Evolutionary conservation across 1,140 invertebrate species (phyloP), one percentile per base, ranked within the genome.

Genomic region (Nylanderia fulva): DNA sequence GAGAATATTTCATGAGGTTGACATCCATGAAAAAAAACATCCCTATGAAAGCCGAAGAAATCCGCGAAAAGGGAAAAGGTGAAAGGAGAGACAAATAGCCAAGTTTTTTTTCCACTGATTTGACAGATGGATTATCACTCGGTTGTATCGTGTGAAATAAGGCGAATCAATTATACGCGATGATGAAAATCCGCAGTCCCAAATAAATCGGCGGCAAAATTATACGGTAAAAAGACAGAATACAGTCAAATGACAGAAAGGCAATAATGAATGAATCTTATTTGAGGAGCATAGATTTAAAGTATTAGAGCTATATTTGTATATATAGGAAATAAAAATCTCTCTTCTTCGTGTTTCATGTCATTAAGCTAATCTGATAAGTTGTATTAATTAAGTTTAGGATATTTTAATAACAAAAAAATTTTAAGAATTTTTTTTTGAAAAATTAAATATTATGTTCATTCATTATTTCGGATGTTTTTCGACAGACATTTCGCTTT

Each of bases 21-120:
- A 60, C 66, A 52, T 24, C 24, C 58, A 66, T 66, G 83, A 85
- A 58, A 77, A n/a, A n/a, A 85, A 77, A 66, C 33, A 79, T 48
- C 11, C 42, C 13, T 29, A 39, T 21, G 52, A 15, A 24, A 68
- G n/a, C 36, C 8, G 27, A 13, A 48, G 15, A 15, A 15, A 48
- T 15, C 9, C 2, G 42, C 11, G 29, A 3, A 3, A 13, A 1
- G 36, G 36, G n/a, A 11, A 5, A 3, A 15, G 15, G 13, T 33
- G 45, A 2, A 4, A 48, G 45, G 9, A 24, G n/a, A n/a, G 64
- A 85, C 56, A 85, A 83, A 85, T 60, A 64, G 58, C 42, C 64
- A 66, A 33, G 58, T 48, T 64, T 33, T n/a, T 80, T 80, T 48
- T 82, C 24, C 60, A 24, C 8, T 58, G 56, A 80, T 77, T 58